Evolutionary conservation across 2,888 invertebrate species (phyloP), one percentile per base, ranked within the genome.

Genomic region (Cantharis lateralis): DNA sequence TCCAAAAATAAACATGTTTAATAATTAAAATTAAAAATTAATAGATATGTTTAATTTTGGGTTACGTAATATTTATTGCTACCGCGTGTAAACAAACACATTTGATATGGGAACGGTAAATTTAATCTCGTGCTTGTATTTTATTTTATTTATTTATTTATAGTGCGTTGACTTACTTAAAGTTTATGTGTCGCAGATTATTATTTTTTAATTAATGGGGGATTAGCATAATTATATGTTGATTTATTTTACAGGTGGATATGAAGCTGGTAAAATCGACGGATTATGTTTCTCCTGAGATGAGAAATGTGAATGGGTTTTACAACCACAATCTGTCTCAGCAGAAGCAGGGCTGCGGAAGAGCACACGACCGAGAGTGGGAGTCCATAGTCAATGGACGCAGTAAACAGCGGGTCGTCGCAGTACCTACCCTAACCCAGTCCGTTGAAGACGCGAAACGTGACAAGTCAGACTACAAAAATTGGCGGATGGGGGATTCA

Each of bases 201-300:
- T 32, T 32, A 32, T 32, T 32, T 32, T 32, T 32, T 32, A 32
- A 32, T 32, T 32, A 32, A 32, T 32, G 13, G 32, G 32, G 32
- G 32, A 32, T 32, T 32, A 32, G n/a, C 15, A n/a, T 68, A 68
- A 28, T 28, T 68, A 10, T 15, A 24, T 72, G 15, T 16, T 70
- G 63, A 10, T 70, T 76, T 80, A 79, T 82, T 77, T 89, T 89
- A 4, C 87, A 90, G 90, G 89, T 90, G 81, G 90, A 90, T 83
- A 87, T 90, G 89, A 89, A 90, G 78, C 87, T 89, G 61, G 89
- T 90, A 75, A 89, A 89, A 74, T 89, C 89, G 69, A 88, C 87
- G 69, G 89, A 90, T 72, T 90, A 90, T 86, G 86, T 88, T 70
- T 84, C 88, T 20, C 86, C 88, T 72, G 83, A 83, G 26, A 80